Base-by-base conservation (phyloP, 2,113 vertebrate genomes). In the Anolis carolinensis region DNA sequence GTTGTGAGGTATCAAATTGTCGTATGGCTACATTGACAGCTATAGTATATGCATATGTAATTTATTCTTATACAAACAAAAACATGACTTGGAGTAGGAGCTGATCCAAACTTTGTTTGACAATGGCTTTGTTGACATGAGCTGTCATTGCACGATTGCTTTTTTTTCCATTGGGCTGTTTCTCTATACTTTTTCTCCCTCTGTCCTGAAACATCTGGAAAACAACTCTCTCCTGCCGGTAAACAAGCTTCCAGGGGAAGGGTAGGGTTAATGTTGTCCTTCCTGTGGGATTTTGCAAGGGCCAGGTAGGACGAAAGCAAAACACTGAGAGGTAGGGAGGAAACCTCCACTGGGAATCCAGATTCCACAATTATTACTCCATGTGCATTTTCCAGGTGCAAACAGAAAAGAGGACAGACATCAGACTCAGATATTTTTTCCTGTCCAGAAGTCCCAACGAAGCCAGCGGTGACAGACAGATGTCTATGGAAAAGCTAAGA, bases 171-270 rank as follows among this genome's bases (percentile, higher is more conserved):
- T 79, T 89, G 67, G 90, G 77, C 48, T 7, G 5, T 75, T 90
- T 82, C 85, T 91, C 94, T 88, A 14, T 20, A 32, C 34, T 20
- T 32, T 20, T n/a, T 13, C 34, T 32, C 74, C 30, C 83, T 13
- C 34, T 32, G 62, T 36, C 83, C 85, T 83, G 89, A 74, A 83
- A 93, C 93, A 94, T 93, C 93, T 94, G 93, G 93, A 93, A 92
- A 95, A 91, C 39, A 10, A 85, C 81, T 95, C 87, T 87, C 32
- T 14, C 81, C 67, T 59, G 89, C 89, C 7, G 5, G 89, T 94
- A 94, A 94, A 93, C 93, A 93, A 82, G 62, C 91, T 88, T 92
- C 59, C 84, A 90, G 86, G 93, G 93, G 91, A 93, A 93, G 91
- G 82, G 73, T 34, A 81, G 77, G 74, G 87, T 32, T 87, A 48